Percentiles rank a stretch among this genome's conserved stretches.
Conservation (phyloP, 2,797 vertebrate species). For the Anabacerthia variegaticeps region DNA sequence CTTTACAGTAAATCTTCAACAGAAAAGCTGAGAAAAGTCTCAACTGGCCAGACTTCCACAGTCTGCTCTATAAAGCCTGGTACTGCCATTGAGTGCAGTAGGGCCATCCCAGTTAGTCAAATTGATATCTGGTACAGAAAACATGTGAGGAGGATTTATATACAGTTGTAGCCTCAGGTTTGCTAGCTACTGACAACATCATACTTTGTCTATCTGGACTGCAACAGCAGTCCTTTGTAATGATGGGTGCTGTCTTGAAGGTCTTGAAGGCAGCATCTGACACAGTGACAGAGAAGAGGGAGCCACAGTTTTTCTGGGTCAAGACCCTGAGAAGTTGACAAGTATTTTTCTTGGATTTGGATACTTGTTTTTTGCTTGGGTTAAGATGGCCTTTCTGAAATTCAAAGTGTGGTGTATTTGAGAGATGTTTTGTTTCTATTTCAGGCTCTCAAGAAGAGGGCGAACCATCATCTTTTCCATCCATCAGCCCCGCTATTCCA, state of each 20-base stretch:
- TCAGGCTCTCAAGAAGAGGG: slow-evolving; percentile 63
- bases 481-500: slow-evolving; percentile 53
- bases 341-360: not conserved
- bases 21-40: not conserved
- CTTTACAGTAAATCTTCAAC: not conserved
- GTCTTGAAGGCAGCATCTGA: not conserved
- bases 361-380: not conserved
- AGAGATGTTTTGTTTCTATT: not conserved
- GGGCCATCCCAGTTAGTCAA: not conserved
- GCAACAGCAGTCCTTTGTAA: not conserved
- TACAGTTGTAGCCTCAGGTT: not conserved
- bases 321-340: not conserved
- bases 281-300: not conserved
- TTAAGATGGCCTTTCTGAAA: not conserved
- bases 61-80: not conserved
- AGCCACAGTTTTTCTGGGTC: not conserved
- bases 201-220: not conserved
- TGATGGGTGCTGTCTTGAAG: not conserved
- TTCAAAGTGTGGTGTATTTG: not conserved
- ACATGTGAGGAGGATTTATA: not conserved
- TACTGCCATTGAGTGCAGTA: not conserved
- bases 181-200: not conserved
- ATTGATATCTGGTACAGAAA: not conserved
- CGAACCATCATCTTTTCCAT: slow-evolving; percentile 63
- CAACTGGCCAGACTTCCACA: not conserved